These are phyloP conservation scores for Cataglyphis hispanica DNA, from an alignment of 1,140 invertebrate species.

Conservation along the genomic window DNA sequence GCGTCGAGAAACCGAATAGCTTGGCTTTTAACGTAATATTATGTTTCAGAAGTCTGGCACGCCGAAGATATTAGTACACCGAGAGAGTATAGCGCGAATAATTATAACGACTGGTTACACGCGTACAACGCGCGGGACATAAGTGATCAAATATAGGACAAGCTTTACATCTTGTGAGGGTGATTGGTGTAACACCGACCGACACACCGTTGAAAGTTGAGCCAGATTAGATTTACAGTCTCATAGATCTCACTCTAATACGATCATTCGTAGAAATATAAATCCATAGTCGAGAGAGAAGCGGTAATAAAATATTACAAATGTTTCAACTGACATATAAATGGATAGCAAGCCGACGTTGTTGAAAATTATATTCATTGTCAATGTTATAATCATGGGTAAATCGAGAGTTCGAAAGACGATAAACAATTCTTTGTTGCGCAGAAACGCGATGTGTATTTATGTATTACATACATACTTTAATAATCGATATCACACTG, in stretches of 20 bases:
- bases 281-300: background rate
- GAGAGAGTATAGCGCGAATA: conserved; percentile 45
- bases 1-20: conserved; percentile 52
- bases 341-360: background rate
- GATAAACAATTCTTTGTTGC: background rate
- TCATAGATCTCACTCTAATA: conserved; percentile 13
- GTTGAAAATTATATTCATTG: conserved; percentile 17
- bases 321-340: background rate
- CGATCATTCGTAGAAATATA: conserved; percentile 35
- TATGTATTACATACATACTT: background rate
- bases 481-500: conserved; percentile 10
- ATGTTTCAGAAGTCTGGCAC: conserved; percentile 61
- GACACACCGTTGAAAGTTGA: conserved; percentile 44
- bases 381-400: background rate
- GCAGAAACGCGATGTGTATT: background rate
- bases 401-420: background rate
- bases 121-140: background rate
- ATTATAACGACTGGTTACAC: conserved; percentile 46
- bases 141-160: conserved; percentile 40
- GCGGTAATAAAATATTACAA: conserved; percentile 3
- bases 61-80: conserved; percentile 58
- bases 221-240: conserved; percentile 26
- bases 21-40: conserved; percentile 63
- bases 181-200: conserved; percentile 49
- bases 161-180: conserved; percentile 5